Evolutionary conservation across 2,888 invertebrate genomes (phyloP).

Genomic region (Oegoconia quadripuncta): DNA sequence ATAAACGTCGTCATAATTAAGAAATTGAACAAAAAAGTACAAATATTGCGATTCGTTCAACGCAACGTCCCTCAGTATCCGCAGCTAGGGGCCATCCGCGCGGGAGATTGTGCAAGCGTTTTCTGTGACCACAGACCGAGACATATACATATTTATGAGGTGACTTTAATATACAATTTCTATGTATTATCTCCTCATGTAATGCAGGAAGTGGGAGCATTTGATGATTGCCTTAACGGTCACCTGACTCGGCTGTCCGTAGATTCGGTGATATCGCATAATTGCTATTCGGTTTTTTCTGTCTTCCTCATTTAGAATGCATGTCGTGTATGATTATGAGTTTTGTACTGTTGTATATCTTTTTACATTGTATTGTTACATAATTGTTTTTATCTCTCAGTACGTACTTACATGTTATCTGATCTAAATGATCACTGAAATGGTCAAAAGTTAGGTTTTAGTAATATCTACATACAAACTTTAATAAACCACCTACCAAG

Average conservation of each 20-base stretch:
- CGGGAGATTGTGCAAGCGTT: constrained; percentile 73
- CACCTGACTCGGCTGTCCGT: constrained; percentile 40
- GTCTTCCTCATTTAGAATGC: constrained; percentile 10
- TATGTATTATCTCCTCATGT: constrained; percentile 74
- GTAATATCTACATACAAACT: neutral
- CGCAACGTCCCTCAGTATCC: constrained; percentile 32
- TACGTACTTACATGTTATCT: neutral
- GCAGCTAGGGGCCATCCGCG: constrained; percentile 45
- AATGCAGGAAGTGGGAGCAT: constrained; percentile 71
- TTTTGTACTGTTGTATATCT: neutral
- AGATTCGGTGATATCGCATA: constrained; percentile 53
- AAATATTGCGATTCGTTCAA: constrained; percentile 1
- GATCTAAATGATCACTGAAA: neutral
- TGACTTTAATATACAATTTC: constrained; percentile 77
- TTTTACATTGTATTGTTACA: neutral
- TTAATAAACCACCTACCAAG: neutral
- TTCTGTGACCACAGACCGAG: constrained; percentile 74
- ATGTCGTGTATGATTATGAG: constrained; percentile 1
- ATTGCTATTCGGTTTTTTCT: constrained; percentile 43
- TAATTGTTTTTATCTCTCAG: neutral
- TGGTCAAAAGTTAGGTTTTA: neutral
- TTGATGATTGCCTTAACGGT: constrained; percentile 73
- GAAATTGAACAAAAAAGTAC: neutral
- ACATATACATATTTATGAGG: constrained; percentile 78
- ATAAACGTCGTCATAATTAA: neutral